These are phyloP conservation scores for Syrista parreyssii DNA, from an alignment of 2,888 invertebrate genomes.

Conservation along the genomic window DNA sequence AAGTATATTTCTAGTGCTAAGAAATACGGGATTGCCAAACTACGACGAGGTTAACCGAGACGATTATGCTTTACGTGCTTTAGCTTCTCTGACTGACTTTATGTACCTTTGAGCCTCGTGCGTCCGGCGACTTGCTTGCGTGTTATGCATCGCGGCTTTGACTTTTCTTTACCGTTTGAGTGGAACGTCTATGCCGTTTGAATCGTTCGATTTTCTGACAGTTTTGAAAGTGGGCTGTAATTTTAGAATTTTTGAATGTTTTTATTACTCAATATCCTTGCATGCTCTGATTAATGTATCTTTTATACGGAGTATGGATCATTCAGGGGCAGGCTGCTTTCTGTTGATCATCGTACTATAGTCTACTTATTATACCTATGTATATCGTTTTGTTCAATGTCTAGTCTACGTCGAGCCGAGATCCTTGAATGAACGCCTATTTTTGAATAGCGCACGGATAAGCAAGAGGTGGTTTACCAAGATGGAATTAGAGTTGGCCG, in stretches of 20 bases:
- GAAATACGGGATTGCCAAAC: constrained; percentile 26
- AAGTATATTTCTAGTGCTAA: constrained; percentile 36
- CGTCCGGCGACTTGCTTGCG: neutral
- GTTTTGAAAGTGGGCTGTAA: no score
- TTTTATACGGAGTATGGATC: no score
- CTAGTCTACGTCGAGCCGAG: constrained; percentile 55
- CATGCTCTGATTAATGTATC: no score
- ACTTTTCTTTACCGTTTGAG: neutral
- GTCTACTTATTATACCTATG: constrained; percentile 17
- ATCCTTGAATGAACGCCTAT: constrained; percentile 62
- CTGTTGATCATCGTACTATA: neutral
- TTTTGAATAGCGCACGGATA: constrained; percentile 56
- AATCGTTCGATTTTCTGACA: no score
- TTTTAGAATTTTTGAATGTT: no score
- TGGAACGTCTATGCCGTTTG: no score
- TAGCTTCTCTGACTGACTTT: neutral
- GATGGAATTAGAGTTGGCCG: neutral
- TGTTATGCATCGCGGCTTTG: neutral
- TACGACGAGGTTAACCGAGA: neutral
- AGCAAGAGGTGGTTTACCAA: constrained; percentile 30
- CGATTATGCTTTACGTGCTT: constrained; percentile 11
- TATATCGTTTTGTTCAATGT: constrained; percentile 50
- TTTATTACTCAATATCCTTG: no score
- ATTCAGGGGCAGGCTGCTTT: neutral
- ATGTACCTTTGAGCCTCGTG: neutral